phyloP scores from a whole-genome alignment of 2,113 vertebrate species.

The Cebidichthys violaceus region DNA sequence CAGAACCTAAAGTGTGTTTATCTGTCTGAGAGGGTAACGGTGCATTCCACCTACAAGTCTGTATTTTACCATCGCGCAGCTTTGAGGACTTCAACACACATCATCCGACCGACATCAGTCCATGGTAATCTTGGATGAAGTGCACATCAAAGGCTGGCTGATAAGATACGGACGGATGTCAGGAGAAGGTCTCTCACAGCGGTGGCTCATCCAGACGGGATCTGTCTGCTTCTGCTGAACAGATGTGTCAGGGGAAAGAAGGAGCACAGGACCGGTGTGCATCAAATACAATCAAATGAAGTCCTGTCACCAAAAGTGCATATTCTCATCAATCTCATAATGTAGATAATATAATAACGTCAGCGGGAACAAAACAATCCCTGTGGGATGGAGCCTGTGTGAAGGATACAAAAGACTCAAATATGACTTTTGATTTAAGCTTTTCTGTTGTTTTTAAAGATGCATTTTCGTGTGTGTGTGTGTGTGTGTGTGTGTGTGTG shows the following conservation, averaged over 20 bases:
- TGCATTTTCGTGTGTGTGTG: not conserved
- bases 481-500: not conserved
- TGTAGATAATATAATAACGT: constrained; percentile 40
- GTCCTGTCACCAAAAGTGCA: constrained; percentile 52
- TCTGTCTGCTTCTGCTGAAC: constrained; percentile 54
- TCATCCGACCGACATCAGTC: constrained; percentile 20
- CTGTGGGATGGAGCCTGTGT: not conserved
- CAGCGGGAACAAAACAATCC: constrained; percentile 21
- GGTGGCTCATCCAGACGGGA: constrained; percentile 53
- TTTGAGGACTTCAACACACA: constrained; percentile 21
- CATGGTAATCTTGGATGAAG: constrained; percentile 53
- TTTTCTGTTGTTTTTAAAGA: not conserved
- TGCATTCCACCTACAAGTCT: not conserved
- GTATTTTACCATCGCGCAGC: constrained; percentile 9
- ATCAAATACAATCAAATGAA: constrained; percentile 55
- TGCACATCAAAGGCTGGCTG: constrained; percentile 35
- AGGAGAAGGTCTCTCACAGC: constrained; percentile 45
- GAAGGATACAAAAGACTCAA: constrained; percentile 9
- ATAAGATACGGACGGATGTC: constrained; percentile 62
- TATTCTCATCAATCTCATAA: constrained; percentile 53
- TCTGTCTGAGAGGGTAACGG: not conserved
- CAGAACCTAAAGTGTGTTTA: not conserved
- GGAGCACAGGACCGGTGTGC: constrained; percentile 1
- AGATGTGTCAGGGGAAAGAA: constrained; percentile 25
- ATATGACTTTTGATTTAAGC: constrained; percentile 1